Percentiles rank a stretch among this genome's conserved stretches.
Evolutionary conservation across 2,113 vertebrate genomes (phyloP).

Genomic region (Plotosus lineatus): DNA sequence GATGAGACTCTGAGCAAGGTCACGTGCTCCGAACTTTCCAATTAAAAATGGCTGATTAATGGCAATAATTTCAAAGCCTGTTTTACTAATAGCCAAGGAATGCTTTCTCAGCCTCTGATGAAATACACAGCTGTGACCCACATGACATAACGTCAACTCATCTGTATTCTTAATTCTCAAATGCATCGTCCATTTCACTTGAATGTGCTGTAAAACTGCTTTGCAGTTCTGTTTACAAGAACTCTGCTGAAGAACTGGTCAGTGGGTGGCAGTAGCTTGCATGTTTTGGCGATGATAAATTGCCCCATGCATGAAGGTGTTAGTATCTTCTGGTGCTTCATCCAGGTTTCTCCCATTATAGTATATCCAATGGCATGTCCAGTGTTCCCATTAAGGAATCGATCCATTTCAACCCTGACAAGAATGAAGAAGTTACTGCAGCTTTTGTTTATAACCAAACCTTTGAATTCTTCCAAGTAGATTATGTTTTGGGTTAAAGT

Average conservation of each 20-base stretch:
- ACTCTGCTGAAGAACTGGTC: conserved; percentile 54
- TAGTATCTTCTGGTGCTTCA: neutral
- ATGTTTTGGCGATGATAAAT: conserved; percentile 25
- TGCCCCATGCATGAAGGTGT: neutral
- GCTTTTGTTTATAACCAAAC: too few relatives aligned
- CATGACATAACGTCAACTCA: conserved; percentile 32
- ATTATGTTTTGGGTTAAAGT: too few relatives aligned
- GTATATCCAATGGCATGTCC: neutral
- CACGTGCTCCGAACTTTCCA: conserved; percentile 10
- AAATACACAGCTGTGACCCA: conserved; percentile 49
- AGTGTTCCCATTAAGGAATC: neutral
- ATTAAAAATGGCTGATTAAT: conserved; percentile 46
- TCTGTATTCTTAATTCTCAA: neutral
- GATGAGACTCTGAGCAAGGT: neutral
- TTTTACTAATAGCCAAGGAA: conserved; percentile 38
- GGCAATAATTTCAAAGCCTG: conserved; percentile 41
- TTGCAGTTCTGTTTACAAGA: conserved; percentile 61
- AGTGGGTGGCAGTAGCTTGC: conserved; percentile 16
- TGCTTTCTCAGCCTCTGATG: conserved; percentile 30
- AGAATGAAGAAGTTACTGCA: neutral
- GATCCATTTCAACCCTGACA: neutral
- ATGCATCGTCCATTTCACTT: neutral
- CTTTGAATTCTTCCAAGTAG: too few relatives aligned
- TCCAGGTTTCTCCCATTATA: too few relatives aligned
- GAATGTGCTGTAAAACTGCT: conserved; percentile 65